Percentiles rank a stretch among this genome's conserved stretches.
These are phyloP conservation scores for Pachliopta kotzebuea DNA, from an alignment of 2,888 invertebrate genomes.

Conservation along the genomic window DNA sequence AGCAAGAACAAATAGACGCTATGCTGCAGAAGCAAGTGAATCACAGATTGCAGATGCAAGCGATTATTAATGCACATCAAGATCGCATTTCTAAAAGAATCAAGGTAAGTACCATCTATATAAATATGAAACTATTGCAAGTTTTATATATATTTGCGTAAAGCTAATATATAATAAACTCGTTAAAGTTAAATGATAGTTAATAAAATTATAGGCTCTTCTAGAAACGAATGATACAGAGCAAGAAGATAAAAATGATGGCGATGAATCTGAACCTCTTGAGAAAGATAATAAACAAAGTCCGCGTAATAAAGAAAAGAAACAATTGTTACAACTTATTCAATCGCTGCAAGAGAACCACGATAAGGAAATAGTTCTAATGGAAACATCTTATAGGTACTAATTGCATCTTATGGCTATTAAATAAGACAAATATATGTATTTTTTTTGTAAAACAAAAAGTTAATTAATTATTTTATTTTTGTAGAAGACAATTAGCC, in stretches of 20 bases:
- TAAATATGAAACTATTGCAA: neutral
- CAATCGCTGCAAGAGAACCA: slow-evolving; percentile 79
- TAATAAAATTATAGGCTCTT: slow-evolving; percentile 49
- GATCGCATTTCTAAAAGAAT: slow-evolving; percentile 82
- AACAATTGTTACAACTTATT: slow-evolving; percentile 71
- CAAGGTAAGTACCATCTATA: slow-evolving; percentile 56
- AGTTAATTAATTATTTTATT: slow-evolving; percentile 5
- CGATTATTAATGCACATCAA: slow-evolving; percentile 80
- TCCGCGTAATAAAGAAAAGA: slow-evolving; percentile 59
- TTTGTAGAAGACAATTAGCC: slow-evolving; percentile 78
- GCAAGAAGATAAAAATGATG: slow-evolving; percentile 35
- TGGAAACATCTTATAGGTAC: slow-evolving; percentile 83
- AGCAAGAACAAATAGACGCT: slow-evolving; percentile 76
- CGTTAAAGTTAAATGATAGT: too few species aligned
- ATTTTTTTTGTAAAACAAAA: neutral
- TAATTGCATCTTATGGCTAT: too few species aligned
- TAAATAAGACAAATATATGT: neutral
- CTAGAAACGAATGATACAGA: slow-evolving; percentile 48
- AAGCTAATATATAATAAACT: too few species aligned
- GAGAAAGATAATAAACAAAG: slow-evolving; percentile 45
- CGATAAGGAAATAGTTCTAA: slow-evolving; percentile 81
- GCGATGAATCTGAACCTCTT: slow-evolving; percentile 39
- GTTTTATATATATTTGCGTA: too few species aligned
- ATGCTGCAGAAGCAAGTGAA: slow-evolving; percentile 78
- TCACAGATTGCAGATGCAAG: slow-evolving; percentile 80